phyloP scores from a whole-genome alignment of 2,113 vertebrate genomes.

The Indicator maculatus region DNA sequence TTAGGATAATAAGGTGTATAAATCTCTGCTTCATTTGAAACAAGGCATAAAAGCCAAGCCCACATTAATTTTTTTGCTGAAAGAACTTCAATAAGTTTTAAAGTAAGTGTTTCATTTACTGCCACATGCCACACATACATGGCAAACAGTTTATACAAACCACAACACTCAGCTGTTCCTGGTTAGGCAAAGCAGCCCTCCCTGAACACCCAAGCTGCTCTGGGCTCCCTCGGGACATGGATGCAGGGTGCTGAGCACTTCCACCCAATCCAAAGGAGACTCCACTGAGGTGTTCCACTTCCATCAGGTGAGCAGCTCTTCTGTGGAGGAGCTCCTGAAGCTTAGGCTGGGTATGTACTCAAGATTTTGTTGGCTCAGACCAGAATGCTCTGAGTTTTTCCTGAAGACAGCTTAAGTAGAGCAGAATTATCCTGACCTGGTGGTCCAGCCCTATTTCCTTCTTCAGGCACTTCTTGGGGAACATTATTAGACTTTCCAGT shows the following conservation, averaged over 20 bases:
- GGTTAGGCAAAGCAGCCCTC: slow-evolving; percentile 63
- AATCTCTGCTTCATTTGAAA: slow-evolving; percentile 66
- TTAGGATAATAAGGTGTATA: slow-evolving; percentile 68
- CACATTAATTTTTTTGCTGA: slow-evolving; percentile 65
- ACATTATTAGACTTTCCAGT: background rate
- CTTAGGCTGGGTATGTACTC: background rate
- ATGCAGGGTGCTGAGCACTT: background rate
- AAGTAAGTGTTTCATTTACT: slow-evolving; percentile 77
- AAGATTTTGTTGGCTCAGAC: background rate
- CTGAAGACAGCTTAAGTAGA: background rate
- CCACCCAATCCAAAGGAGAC: background rate
- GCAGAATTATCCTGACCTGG: background rate
- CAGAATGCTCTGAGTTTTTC: background rate
- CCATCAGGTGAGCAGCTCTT: background rate
- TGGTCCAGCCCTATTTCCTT: slow-evolving; percentile 44
- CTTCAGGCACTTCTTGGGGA: background rate
- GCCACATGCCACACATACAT: slow-evolving; percentile 73
- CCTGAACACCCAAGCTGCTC: slow-evolving; percentile 68
- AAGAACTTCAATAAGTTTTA: slow-evolving; percentile 71
- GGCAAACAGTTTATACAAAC: slow-evolving; percentile 71
- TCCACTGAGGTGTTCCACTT: accelerated
- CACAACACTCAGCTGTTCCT: slow-evolving; percentile 72
- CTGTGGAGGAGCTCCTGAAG: background rate
- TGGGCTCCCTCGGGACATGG: background rate
- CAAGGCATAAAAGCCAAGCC: slow-evolving; percentile 62